phyloP scores from a whole-genome alignment of 2,888 invertebrate genomes.

The Volucella inanis region DNA sequence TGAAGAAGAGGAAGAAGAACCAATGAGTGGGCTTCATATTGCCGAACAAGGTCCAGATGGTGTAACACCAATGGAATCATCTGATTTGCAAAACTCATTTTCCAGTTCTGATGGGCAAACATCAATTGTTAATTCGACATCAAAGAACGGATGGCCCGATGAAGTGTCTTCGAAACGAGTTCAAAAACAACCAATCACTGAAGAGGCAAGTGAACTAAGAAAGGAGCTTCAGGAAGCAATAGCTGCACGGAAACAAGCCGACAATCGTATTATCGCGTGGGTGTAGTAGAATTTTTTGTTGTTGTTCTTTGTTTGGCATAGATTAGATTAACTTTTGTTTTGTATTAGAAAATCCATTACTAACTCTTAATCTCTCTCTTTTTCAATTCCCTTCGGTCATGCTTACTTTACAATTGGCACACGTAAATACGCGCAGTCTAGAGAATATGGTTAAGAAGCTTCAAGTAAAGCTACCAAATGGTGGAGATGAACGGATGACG shows the following conservation, averaged over 20 bases:
- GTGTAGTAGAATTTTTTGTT: slow-evolving; percentile 78
- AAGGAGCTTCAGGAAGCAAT: slow-evolving; percentile 82
- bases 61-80: slow-evolving; percentile 68
- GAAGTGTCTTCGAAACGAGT: slow-evolving; percentile 56
- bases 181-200: slow-evolving; percentile 70
- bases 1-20: slow-evolving; percentile 61
- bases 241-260: slow-evolving; percentile 82
- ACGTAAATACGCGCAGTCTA: slow-evolving; percentile 78
- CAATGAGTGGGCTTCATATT: slow-evolving; percentile 54
- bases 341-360: slow-evolving; percentile 76
- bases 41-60: slow-evolving; percentile 72
- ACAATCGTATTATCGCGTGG: slow-evolving; percentile 83
- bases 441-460: slow-evolving; percentile 83
- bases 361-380: slow-evolving; percentile 75
- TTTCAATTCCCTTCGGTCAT: slow-evolving; percentile 77
- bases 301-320: slow-evolving; percentile 4
- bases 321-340: slow-evolving; percentile 51
- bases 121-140: slow-evolving; percentile 63
- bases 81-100: slow-evolving; percentile 76
- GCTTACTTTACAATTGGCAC: slow-evolving; percentile 36
- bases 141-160: slow-evolving; percentile 63
- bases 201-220: slow-evolving; percentile 79
- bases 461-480: slow-evolving; percentile 78
- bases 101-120: slow-evolving; percentile 78
- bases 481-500: slow-evolving; percentile 75